phyloP scores from a whole-genome alignment of 2,797 vertebrate species.

The Labroides dimidiatus region DNA sequence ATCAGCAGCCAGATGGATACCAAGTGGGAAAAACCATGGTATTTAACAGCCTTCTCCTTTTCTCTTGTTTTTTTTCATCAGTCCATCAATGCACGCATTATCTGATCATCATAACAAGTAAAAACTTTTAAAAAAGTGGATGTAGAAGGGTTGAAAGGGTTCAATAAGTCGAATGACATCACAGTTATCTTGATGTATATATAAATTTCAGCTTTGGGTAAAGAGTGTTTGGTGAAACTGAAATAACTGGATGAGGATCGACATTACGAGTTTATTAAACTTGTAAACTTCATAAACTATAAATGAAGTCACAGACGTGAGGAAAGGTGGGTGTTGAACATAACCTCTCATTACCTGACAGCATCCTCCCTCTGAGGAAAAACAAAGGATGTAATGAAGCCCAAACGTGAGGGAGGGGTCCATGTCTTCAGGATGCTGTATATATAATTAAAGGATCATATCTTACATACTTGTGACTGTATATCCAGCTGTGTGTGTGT shows the following conservation, averaged over 20 bases:
- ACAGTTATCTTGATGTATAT: neutral
- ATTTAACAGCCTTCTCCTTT: conserved; percentile 29
- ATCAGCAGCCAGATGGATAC: conserved; percentile 87
- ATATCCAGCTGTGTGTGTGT: conserved; percentile 19
- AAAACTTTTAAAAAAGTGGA: neutral
- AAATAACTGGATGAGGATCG: neutral
- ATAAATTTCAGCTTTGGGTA: too few species aligned
- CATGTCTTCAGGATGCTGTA: conserved; percentile 45
- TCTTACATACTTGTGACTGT: conserved; percentile 68
- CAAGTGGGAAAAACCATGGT: conserved; percentile 99
- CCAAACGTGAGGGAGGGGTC: conserved; percentile 44
- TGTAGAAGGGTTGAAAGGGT: neutral
- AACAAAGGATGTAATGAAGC: conserved; percentile 58
- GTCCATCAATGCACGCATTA: neutral
- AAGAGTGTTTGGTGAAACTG: too few species aligned
- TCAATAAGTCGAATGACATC: neutral
- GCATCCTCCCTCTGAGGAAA: conserved; percentile 22
- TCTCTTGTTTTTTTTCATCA: neutral
- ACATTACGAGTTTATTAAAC: conserved; percentile 23
- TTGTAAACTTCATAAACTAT: conserved; percentile 16
- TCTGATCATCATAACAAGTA: neutral
- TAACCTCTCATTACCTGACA: conserved; percentile 42
- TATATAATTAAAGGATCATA: conserved; percentile 80
- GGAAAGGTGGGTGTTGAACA: conserved; percentile 14
- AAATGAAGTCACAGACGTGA: conserved; percentile 28